Conservation (phyloP, 2,797 vertebrate genomes). For the Crocidura indochinensis region DNA sequence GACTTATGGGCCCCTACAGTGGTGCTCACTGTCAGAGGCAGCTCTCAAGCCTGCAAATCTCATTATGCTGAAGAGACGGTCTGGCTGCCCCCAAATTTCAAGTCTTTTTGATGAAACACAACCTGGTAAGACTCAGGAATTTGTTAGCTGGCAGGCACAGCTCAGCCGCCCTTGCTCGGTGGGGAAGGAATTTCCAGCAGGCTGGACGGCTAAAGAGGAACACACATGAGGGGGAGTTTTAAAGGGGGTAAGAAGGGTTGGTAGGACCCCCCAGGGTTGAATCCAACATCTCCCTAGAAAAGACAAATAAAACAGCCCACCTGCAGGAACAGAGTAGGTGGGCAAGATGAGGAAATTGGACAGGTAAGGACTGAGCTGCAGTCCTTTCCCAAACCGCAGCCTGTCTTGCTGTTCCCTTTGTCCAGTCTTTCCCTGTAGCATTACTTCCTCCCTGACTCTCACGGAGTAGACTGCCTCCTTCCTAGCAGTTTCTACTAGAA, state of each 20-base stretch:
- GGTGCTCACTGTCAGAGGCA: neutral
- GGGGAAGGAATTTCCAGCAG: conserved; percentile 57
- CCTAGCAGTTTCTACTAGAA: too few species aligned
- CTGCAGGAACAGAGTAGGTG: too few species aligned
- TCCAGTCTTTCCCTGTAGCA: too few species aligned
- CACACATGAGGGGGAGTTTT: neutral
- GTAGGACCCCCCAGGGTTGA: neutral
- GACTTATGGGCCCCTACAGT: neutral
- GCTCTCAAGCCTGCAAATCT: conserved; percentile 61
- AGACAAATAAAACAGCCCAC: too few species aligned
- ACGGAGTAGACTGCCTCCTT: too few species aligned
- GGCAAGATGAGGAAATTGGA: too few species aligned
- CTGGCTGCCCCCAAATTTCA: conserved; percentile 63
- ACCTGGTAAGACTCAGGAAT: conserved; percentile 79
- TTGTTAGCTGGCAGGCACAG: conserved; percentile 49
- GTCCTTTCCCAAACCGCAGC: too few species aligned
- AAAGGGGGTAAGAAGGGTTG: neutral
- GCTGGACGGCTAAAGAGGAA: neutral
- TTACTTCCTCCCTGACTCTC: too few species aligned
- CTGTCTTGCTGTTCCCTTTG: too few species aligned
- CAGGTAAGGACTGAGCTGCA: too few species aligned
- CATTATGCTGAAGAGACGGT: conserved; percentile 73
- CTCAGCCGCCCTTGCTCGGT: neutral
- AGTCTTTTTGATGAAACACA: conserved; percentile 77
- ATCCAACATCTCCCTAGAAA: too few species aligned